Evolutionary conservation across 2,797 vertebrate genomes (phyloP).

Genomic region (Eupleurogrammus muticus): DNA sequence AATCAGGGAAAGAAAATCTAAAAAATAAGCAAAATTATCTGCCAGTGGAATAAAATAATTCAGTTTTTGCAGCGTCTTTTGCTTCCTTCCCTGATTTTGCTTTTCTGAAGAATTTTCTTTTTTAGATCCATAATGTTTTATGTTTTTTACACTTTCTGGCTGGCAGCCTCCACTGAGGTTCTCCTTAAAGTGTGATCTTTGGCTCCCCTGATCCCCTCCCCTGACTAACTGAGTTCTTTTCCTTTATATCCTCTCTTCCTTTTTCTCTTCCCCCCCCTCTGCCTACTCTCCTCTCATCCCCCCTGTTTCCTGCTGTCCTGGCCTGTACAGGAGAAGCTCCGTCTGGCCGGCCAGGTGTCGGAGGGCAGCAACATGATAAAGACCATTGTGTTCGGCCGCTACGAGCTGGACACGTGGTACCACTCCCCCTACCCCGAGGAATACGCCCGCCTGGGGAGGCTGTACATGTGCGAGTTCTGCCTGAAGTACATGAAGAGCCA

Average conservation of each 20-base stretch:
- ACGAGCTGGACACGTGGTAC: conserved; percentile 97
- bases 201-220: conserved; percentile 23
- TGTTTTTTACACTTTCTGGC: background rate
- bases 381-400: conserved; percentile 94
- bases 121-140: conserved; percentile 9
- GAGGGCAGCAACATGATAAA: conserved; percentile 98
- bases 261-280: conserved; percentile 12
- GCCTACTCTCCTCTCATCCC: background rate
- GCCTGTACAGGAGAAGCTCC: conserved; percentile 90
- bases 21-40: no score
- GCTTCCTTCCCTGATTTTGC: no score
- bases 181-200: conserved; percentile 5
- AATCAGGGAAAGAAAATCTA: no score
- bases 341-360: conserved; percentile 93
- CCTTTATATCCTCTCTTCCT: conserved; percentile 15
- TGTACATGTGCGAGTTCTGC: conserved; percentile 99
- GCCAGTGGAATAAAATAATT: no score
- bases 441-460: conserved; percentile 93
- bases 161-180: conserved; percentile 48
- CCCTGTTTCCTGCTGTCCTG: background rate
- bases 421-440: conserved; percentile 98
- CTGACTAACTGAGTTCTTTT: conserved; percentile 41
- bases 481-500: conserved; percentile 99
- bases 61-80: no score
- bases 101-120: background rate